Evolutionary conservation across 2,113 vertebrate species (phyloP).

Genomic region (Austrofundulus limnaeus): DNA sequence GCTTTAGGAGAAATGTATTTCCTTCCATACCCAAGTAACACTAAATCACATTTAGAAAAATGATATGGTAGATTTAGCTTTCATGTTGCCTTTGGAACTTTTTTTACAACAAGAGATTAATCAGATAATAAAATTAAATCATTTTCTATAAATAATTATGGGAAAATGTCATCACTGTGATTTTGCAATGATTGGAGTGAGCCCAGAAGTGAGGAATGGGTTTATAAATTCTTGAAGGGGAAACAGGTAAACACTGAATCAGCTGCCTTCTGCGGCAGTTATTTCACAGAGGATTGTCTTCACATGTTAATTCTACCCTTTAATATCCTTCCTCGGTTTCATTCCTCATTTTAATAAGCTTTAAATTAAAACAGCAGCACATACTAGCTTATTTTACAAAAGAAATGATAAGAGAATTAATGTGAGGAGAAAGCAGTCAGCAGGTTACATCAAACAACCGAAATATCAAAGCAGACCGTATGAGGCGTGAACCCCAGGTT

Average conservation of each 20-base stretch:
- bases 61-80: too few relatives aligned
- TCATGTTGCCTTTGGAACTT: too few relatives aligned
- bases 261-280: constrained; percentile 54
- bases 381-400: constrained; percentile 60
- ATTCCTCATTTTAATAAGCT: constrained; percentile 76
- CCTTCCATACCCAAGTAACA: too few relatives aligned
- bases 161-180: too few relatives aligned
- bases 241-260: constrained; percentile 25
- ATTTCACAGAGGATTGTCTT: constrained; percentile 78
- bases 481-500: constrained; percentile 32
- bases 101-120: too few relatives aligned
- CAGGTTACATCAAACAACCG: too few relatives aligned
- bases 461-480: constrained; percentile 52
- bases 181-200: too few relatives aligned
- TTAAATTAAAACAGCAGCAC: constrained; percentile 78
- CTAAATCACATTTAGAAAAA: too few relatives aligned
- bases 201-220: constrained; percentile 37
- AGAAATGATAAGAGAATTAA: constrained; percentile 61
- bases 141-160: too few relatives aligned
- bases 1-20: too few relatives aligned
- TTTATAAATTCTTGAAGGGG: constrained; percentile 59
- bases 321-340: constrained; percentile 69
- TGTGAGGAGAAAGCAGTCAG: constrained; percentile 43
- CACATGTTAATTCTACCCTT: constrained; percentile 80
- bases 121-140: too few relatives aligned